Evolutionary conservation across 2,113 vertebrate genomes (phyloP).

Genomic region (Daboia siamensis): DNA sequence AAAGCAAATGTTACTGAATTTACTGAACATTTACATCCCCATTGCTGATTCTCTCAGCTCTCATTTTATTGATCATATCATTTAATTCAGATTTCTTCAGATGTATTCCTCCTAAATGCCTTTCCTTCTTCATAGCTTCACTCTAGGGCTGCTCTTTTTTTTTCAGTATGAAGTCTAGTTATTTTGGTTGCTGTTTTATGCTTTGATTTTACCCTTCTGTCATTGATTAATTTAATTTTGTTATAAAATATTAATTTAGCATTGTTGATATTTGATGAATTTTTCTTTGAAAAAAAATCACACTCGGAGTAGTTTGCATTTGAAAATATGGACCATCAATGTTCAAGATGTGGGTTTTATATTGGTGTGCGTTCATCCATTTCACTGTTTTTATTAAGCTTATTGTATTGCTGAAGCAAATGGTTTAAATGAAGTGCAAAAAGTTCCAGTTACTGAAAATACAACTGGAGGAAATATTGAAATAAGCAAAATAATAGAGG

Average conservation of each 20-base stretch:
- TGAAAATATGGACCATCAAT: conserved; percentile 1
- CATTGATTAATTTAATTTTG: not conserved
- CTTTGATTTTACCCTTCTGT: not conserved
- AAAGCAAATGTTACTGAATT: not conserved
- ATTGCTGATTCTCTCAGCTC: not conserved
- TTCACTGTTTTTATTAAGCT: conserved; percentile 22
- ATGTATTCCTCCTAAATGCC: not conserved
- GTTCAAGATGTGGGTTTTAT: not conserved
- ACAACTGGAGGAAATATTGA: not conserved
- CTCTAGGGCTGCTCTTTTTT: not conserved
- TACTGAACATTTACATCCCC: not conserved
- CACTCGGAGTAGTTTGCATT: conserved; percentile 5
- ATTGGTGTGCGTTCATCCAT: conserved; percentile 9
- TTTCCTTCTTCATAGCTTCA: not conserved
- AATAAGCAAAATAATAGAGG: conserved; percentile 13
- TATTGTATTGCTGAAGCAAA: conserved; percentile 6
- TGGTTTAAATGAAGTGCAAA: conserved; percentile 12
- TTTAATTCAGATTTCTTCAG: not conserved
- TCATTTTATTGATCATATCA: not conserved
- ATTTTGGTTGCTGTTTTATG: not conserved
- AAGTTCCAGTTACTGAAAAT: not conserved
- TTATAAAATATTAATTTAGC: conserved; percentile 10
- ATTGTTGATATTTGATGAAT: conserved; percentile 2
- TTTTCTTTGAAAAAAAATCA: conserved; percentile 17
- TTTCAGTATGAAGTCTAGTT: not conserved